Percentiles rank a stretch among this genome's conserved stretches.
phyloP scores from a whole-genome alignment of 1,140 invertebrate genomes.

The Drosophila sturtevanti region DNA sequence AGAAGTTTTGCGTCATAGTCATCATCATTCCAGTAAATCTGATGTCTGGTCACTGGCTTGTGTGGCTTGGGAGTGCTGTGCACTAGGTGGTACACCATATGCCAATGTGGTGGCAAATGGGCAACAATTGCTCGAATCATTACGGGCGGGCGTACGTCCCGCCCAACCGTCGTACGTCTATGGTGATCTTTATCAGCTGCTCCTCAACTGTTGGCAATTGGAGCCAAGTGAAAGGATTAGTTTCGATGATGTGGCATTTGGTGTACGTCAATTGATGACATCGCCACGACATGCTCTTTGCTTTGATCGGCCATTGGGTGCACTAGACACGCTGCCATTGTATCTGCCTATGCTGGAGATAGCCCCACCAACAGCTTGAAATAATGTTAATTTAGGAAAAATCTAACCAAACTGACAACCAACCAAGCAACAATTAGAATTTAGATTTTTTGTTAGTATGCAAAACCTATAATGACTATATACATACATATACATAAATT shows the following conservation, averaged over 20 bases:
- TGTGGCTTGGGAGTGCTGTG: conserved; percentile 91
- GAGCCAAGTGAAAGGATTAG: conserved; percentile 90
- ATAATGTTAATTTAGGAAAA: not conserved
- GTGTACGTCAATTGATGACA: conserved; percentile 80
- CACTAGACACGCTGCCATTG: conserved; percentile 66
- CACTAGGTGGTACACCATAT: conserved; percentile 92
- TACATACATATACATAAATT: not conserved
- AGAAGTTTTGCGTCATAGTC: conserved; percentile 88
- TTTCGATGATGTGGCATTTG: conserved; percentile 85
- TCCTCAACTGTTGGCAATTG: conserved; percentile 93
- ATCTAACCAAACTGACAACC: not conserved
- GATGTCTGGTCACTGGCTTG: conserved; percentile 93
- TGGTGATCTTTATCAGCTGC: conserved; percentile 91
- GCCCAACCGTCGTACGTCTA: conserved; percentile 88
- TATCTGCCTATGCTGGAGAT: conserved; percentile 80
- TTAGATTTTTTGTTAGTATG: not conserved
- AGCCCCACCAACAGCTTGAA: conserved; percentile 8
- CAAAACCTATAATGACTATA: not conserved
- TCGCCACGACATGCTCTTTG: conserved; percentile 75
- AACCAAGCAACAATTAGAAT: conserved; percentile 29
- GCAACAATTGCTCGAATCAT: conserved; percentile 87
- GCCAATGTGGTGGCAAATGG: conserved; percentile 84
- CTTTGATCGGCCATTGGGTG: conserved; percentile 60
- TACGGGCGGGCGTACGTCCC: conserved; percentile 88
- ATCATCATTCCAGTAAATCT: conserved; percentile 87